These are phyloP conservation scores for Schrankia costaestrigalis DNA, from an alignment of 2,888 invertebrate species.

Conservation along the genomic window DNA sequence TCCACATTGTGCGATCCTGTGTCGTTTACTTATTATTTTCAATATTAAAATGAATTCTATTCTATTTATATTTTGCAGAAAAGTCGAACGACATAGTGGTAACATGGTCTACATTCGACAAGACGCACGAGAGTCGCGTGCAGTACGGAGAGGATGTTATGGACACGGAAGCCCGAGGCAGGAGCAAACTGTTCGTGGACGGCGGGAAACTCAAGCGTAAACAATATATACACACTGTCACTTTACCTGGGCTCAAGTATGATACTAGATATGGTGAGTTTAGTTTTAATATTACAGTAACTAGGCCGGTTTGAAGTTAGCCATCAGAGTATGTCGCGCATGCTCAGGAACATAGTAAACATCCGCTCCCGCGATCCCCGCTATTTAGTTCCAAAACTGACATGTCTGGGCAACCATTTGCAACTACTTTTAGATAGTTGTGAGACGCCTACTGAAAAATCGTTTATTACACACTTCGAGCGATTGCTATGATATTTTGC, in stretches of 20 bases:
- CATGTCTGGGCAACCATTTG: too few relatives aligned
- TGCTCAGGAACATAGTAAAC: too few relatives aligned
- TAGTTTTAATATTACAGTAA: background rate
- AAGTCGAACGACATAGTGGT: constrained; percentile 74
- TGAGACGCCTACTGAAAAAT: too few relatives aligned
- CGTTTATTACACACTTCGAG: too few relatives aligned
- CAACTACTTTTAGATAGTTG: too few relatives aligned
- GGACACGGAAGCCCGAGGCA: constrained; percentile 78
- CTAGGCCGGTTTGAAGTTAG: too few relatives aligned
- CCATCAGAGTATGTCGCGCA: too few relatives aligned
- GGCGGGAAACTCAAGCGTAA: constrained; percentile 83
- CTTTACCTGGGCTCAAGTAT: constrained; percentile 80
- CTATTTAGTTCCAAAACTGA: too few relatives aligned
- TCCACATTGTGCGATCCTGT: constrained; percentile 70
- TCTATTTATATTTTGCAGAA: constrained; percentile 57
- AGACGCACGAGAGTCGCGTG: constrained; percentile 84
- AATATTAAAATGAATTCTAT: background rate
- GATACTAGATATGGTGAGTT: constrained; percentile 82
- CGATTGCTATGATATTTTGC: too few relatives aligned
- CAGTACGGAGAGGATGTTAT: constrained; percentile 86
- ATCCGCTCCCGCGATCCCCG: too few relatives aligned
- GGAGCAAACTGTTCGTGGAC: constrained; percentile 84
- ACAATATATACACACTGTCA: constrained; percentile 90
- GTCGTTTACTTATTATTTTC: constrained; percentile 68
- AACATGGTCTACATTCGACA: constrained; percentile 91